Conservation (phyloP, 2,113 vertebrate species). For the Psittacus erithacus region DNA sequence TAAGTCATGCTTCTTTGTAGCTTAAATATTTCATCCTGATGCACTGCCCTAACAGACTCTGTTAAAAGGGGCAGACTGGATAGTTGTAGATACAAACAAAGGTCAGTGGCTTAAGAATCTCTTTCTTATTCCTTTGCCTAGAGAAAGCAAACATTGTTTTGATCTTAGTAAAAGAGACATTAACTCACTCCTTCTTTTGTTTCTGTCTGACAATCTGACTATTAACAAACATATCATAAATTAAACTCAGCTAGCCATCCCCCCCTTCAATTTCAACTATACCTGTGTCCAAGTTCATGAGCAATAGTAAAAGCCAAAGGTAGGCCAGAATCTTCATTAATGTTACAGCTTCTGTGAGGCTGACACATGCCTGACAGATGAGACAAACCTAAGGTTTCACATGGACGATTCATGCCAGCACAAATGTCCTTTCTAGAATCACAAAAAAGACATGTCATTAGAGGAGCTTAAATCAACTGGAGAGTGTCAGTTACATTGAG, state of each 20-base stretch:
- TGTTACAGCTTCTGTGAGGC: conserved; percentile 94
- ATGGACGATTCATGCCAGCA: conserved; percentile 90
- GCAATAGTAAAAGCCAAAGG: conserved; percentile 95
- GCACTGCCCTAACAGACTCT: not conserved
- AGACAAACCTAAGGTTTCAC: conserved; percentile 95
- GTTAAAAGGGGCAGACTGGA: not conserved
- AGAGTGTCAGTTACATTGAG: not conserved
- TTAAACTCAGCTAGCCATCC: not conserved
- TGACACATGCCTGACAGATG: conserved; percentile 98
- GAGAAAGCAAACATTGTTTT: not conserved
- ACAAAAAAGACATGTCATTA: not conserved
- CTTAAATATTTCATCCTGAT: not conserved
- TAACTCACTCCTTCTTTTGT: not conserved
- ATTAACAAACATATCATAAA: not conserved
- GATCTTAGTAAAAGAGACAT: not conserved
- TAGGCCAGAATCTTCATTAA: conserved; percentile 96
- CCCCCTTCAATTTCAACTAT: not conserved
- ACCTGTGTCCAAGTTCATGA: conserved; percentile 98
- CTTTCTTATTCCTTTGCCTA: not conserved
- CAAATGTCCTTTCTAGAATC: conserved; percentile 92
- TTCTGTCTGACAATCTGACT: not conserved
- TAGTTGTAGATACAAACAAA: not conserved
- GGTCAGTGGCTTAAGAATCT: not conserved
- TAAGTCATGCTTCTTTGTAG: not conserved
- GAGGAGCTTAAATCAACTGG: not conserved